phyloP scores from a whole-genome alignment of 2,113 vertebrate genomes.

The Morphnarchus princeps region DNA sequence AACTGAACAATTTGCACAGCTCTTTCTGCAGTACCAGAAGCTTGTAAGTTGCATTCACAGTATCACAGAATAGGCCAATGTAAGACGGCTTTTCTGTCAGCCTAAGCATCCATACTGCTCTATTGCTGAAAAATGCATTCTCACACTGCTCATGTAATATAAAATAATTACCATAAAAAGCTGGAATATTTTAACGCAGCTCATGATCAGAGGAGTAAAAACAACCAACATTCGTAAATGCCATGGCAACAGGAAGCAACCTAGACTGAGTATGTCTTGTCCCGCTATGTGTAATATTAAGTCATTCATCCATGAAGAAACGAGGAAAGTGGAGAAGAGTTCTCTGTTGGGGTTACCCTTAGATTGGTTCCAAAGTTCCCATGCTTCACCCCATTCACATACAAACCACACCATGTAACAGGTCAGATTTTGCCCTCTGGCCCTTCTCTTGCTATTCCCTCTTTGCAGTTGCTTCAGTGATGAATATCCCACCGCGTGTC shows the following conservation, averaged over 20 bases:
- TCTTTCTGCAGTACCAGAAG: neutral
- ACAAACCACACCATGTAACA: neutral
- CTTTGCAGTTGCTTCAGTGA: neutral
- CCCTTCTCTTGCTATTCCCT: neutral
- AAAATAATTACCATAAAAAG: neutral
- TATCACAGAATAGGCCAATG: neutral
- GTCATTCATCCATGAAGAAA: neutral
- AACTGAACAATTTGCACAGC: neutral
- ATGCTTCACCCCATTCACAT: neutral
- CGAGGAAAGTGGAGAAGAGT: neutral
- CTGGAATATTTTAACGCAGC: neutral
- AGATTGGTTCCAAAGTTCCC: neutral
- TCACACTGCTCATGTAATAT: neutral
- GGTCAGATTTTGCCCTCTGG: neutral
- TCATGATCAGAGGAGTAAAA: neutral
- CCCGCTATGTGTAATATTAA: neutral
- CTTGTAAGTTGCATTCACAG: neutral
- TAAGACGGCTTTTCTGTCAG: neutral
- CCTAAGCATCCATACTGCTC: neutral
- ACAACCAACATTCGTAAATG: neutral
- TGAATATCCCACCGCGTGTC: neutral
- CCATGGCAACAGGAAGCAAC: neutral
- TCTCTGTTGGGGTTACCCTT: neutral
- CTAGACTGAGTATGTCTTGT: neutral
- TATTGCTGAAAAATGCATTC: neutral